Conservation (phyloP, 2,113 vertebrate species). For the Chionodraco myersi region DNA sequence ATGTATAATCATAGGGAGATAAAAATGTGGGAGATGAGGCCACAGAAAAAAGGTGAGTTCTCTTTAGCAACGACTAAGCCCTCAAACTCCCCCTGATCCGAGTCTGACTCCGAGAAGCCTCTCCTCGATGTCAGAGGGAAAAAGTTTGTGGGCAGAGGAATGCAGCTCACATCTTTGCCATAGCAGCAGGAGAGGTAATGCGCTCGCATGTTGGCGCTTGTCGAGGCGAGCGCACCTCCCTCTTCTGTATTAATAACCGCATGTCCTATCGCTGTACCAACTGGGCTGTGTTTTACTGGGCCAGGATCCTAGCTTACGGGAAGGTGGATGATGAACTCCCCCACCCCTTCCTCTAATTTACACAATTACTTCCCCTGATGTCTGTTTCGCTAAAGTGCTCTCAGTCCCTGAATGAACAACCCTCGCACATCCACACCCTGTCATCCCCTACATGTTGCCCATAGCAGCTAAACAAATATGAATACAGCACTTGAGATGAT, state of each 20-base stretch:
- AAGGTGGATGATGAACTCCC: conserved; percentile 75
- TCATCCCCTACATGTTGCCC: conserved; percentile 7
- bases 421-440: conserved; percentile 14
- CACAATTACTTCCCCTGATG: conserved; percentile 62
- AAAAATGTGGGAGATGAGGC: not conserved
- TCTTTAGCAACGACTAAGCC: conserved; percentile 10
- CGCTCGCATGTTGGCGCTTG: conserved; percentile 83
- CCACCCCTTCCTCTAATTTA: conserved; percentile 71
- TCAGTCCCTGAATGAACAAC: conserved; percentile 32
- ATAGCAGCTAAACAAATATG: not conserved
- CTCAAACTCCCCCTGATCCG: conserved; percentile 40
- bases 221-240: conserved; percentile 77
- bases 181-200: conserved; percentile 85
- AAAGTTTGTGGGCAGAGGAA: conserved; percentile 83
- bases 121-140: conserved; percentile 47
- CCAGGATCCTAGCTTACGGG: conserved; percentile 66
- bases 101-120: conserved; percentile 41
- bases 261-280: conserved; percentile 77
- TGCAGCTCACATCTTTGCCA: conserved; percentile 84
- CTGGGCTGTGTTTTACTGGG: conserved; percentile 71
- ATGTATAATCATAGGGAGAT: not conserved
- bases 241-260: conserved; percentile 83
- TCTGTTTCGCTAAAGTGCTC: conserved; percentile 63
- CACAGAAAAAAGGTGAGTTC: conserved; percentile 7
- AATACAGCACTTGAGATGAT: not conserved